Conservation (phyloP, 2,888 invertebrate genomes). For the Diabrotica balteata region DNA sequence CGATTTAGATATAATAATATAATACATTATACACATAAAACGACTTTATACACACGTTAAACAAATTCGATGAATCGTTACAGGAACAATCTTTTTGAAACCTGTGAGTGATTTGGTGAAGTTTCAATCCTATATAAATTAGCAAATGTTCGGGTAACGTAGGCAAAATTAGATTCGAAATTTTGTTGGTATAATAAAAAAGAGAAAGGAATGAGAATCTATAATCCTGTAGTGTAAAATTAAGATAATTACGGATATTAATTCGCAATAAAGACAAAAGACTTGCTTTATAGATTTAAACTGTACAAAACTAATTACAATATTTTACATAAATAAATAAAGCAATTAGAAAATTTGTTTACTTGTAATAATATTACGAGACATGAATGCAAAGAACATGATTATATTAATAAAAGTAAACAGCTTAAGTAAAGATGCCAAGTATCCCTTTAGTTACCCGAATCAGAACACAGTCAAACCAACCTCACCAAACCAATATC, state of each 20-base stretch:
- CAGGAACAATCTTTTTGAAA: conserved; percentile 24
- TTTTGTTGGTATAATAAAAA: no score
- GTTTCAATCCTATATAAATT: conserved; percentile 8
- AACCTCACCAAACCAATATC: conserved; percentile 8
- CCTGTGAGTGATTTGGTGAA: neutral
- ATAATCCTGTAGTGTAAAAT: no score
- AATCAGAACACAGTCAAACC: conserved; percentile 17
- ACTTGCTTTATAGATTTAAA: no score
- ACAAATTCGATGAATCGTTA: conserved; percentile 42
- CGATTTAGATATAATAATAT: conserved; percentile 35
- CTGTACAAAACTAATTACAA: no score
- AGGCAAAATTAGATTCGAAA: no score
- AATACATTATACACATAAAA: conserved; percentile 39
- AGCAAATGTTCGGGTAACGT: neutral
- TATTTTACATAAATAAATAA: no score
- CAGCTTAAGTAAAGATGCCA: neutral
- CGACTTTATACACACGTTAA: conserved; percentile 54
- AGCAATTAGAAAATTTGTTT: no score
- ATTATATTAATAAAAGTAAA: neutral
- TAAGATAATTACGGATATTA: no score
- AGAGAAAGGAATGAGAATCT: no score
- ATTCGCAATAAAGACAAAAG: no score
- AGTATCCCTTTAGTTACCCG: conserved; percentile 1
- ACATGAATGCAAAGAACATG: neutral
- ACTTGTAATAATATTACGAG: no score